Conservation (phyloP, 2,888 invertebrate species). For the Hypselothyrea guttata region DNA sequence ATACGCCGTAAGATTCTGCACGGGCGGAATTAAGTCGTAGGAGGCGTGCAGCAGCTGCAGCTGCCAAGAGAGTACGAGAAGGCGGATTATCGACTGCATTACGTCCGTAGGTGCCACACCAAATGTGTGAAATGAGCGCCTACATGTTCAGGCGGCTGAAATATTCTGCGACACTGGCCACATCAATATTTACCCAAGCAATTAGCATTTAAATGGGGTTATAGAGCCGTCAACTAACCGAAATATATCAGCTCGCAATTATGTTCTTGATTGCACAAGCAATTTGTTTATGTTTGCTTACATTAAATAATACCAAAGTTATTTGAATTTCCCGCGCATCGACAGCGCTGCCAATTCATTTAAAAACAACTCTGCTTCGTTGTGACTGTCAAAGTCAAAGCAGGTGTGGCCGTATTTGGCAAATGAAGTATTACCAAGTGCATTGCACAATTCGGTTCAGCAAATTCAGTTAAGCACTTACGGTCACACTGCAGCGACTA, state of each 20-base stretch:
- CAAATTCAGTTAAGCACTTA: not conserved
- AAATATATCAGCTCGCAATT: not conserved
- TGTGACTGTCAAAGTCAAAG: too few species aligned
- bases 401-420: slow-evolving; percentile 7
- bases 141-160: slow-evolving; percentile 3
- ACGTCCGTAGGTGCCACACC: slow-evolving; percentile 10
- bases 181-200: slow-evolving; percentile 31
- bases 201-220: slow-evolving; percentile 53
- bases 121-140: slow-evolving; percentile 17
- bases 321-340: slow-evolving; percentile 18
- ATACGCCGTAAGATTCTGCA: slow-evolving; percentile 50
- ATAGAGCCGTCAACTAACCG: slow-evolving; percentile 33
- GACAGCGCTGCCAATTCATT: slow-evolving; percentile 6
- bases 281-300: slow-evolving; percentile 7
- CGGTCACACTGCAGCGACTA: slow-evolving; percentile 33
- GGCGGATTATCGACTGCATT: slow-evolving; percentile 21
- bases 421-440: not conserved
- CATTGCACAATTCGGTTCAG: not conserved
- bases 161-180: not conserved
- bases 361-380: too few species aligned
- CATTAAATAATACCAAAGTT: not conserved
- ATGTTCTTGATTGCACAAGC: slow-evolving; percentile 3
- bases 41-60: slow-evolving; percentile 24
- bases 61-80: slow-evolving; percentile 11
- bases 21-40: slow-evolving; percentile 29